Evolutionary conservation across 2,797 vertebrate species (phyloP).

Genomic region (Melanotaenia boesemani): DNA sequence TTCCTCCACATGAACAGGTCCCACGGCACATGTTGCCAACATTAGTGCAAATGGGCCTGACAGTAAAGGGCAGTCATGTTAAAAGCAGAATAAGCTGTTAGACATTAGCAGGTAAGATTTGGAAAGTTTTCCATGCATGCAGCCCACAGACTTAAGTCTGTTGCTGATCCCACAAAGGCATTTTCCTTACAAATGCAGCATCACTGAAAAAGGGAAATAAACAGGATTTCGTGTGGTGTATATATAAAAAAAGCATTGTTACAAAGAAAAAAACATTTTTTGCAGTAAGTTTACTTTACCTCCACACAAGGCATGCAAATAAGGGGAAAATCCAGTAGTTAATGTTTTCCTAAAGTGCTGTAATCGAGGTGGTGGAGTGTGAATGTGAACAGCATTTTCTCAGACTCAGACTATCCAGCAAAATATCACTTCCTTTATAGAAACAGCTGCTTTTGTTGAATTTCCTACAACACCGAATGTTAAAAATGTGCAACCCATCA

Average conservation of each 20-base stretch:
- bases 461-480: not conserved
- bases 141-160: too few relatives aligned
- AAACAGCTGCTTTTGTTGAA: conserved; percentile 2
- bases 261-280: not conserved
- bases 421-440: not conserved
- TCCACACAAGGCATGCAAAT: conserved; percentile 9
- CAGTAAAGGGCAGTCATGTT: conserved; percentile 1
- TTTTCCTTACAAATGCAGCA: too few relatives aligned
- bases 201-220: too few relatives aligned
- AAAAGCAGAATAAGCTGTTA: not conserved
- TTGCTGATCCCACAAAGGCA: too few relatives aligned
- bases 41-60: not conserved
- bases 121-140: not conserved
- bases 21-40: not conserved
- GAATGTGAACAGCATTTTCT: not conserved
- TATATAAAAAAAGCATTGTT: too few relatives aligned
- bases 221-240: too few relatives aligned
- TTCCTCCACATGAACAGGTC: conserved; percentile 2
- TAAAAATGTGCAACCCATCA: not conserved
- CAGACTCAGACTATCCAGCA: conserved; percentile 1
- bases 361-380: not conserved
- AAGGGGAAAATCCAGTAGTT: conserved; percentile 3
- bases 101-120: not conserved
- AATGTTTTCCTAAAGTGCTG: not conserved
- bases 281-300: not conserved